Conservation (phyloP, 2,888 invertebrate genomes). For the Argynnis bischoffii region DNA sequence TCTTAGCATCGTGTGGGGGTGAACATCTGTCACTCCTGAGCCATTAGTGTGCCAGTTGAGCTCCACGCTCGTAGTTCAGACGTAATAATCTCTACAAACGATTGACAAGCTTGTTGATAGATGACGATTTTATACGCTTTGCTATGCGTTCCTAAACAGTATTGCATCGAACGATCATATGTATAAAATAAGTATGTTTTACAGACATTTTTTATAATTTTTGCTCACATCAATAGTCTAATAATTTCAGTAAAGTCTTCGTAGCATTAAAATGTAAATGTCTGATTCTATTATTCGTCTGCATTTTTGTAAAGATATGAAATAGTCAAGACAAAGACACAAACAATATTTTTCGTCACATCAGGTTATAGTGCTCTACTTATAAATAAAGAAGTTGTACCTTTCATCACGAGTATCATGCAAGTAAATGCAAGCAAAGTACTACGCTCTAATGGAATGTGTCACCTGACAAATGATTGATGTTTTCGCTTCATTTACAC, state of each 20-base stretch:
- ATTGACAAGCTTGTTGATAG: constrained; percentile 26
- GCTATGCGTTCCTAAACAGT: background rate
- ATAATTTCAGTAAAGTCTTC: too few relatives aligned
- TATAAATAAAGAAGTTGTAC: background rate
- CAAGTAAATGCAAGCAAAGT: constrained; percentile 1
- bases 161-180: background rate
- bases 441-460: background rate
- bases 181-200: background rate
- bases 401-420: background rate
- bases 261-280: too few relatives aligned
- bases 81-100: constrained; percentile 30
- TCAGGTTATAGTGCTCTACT: background rate
- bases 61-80: constrained; percentile 33
- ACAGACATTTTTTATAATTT: background rate
- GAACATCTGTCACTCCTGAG: constrained; percentile 65
- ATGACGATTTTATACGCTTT: constrained; percentile 11
- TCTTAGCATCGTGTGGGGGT: constrained; percentile 35
- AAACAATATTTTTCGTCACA: too few relatives aligned
- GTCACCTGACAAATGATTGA: constrained; percentile 1
- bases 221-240: too few relatives aligned
- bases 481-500: background rate
- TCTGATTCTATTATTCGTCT: too few relatives aligned
- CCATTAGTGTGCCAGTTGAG: constrained; percentile 53
- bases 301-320: too few relatives aligned
- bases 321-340: too few relatives aligned